Evolutionary conservation across 2,888 invertebrate species (phyloP), one percentile per base, ranked within the genome.

Genomic region (Nebria brevicollis): DNA sequence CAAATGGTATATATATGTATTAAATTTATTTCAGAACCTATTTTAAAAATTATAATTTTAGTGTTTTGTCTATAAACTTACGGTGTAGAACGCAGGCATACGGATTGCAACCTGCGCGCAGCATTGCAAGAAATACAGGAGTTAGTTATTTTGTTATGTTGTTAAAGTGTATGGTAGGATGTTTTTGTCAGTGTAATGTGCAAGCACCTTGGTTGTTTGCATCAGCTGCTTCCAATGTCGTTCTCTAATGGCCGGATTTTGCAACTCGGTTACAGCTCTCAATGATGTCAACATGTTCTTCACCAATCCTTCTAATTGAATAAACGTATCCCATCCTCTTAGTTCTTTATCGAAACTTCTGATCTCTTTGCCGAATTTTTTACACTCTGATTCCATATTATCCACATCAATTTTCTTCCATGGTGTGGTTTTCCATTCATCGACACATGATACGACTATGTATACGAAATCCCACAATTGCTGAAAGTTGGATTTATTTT

Each of bases 391-490:
- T 87, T 98, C 98, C 96, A 98, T 97, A 77, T 93, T 93, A 86
- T 98, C 98, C 1, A 97, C 96, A 86, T 98, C 97, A 82, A 98
- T 96, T 87, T 96, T 95, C 86, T 95, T 95, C 98, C 98, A 98
- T 0, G 95, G 93, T 0, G 97, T 98, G 82, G 93, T 95, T 89
- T 97, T 97, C 98, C 98, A 98, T 87, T 96, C 96, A 77, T 95
- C 94, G 81, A 98, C 94, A 81, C 94, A 95, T 0, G 95, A 94
- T 86, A 93, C 92, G 26, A 97, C 95, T 64, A 97, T 93, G 83
- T 92, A 91, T 68, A 95, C 94, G 87, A 96, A 97, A 89, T 98
- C 98, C 98, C 98, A 98, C 41, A 98, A 91, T 86, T 93, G 93
- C 92, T 95, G 88, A 1, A 82, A 54, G 54, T 54, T 54, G 54